Evolutionary conservation across 53 echinoderm and acorn worm species (phyloP), one percentile per base, ranked within the genome.

Genomic region (Paracentrotus lividus): DNA sequence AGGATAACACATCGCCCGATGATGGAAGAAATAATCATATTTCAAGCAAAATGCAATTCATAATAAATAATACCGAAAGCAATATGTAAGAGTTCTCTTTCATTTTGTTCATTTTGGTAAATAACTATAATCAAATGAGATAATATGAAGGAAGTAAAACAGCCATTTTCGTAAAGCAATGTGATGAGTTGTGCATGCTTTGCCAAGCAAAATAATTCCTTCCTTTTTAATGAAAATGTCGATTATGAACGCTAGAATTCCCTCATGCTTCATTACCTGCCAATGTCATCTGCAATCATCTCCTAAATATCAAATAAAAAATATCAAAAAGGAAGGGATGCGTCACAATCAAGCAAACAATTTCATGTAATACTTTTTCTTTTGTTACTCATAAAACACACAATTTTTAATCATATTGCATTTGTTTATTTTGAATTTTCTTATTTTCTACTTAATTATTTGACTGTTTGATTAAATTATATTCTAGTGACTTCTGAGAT

Each of bases 241-340:
- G 40, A 20, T 36, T 14, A 21, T 72, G 20, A 36, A 36, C 20
- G 7, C 36, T 20, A 72, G 36, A 27, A 38, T 40, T 40, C 40
- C 40, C 27, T 72, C 21, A 14, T 72, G 72, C 72, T 38, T 72
- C 45, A 81, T 81, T 81, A 81, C 81, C 47, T 81, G 13, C 10
- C 81, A 81, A 45, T 81, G 47, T 14, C 44, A 81, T 24, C 47
- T 24, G 45, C 81, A 81, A 27, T 44, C 72, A 26, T 26, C 47
- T 81, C 27, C 47, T 9, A 1, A 81, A 23, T 81, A n/a, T n/a
- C 26, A 26, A 47, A 81, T 47, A 2, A 81, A n/a, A 38, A 81
- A 81, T 72, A 72, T 81, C 12, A 26, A 47, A 81, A 47, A n/a
- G n/a, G 47, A 45, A 81, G 0, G 21, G 77, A 42, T 77, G 23